Evolutionary conservation across 2,888 invertebrate species (phyloP).

Genomic region (Notocelia uddmanniana): DNA sequence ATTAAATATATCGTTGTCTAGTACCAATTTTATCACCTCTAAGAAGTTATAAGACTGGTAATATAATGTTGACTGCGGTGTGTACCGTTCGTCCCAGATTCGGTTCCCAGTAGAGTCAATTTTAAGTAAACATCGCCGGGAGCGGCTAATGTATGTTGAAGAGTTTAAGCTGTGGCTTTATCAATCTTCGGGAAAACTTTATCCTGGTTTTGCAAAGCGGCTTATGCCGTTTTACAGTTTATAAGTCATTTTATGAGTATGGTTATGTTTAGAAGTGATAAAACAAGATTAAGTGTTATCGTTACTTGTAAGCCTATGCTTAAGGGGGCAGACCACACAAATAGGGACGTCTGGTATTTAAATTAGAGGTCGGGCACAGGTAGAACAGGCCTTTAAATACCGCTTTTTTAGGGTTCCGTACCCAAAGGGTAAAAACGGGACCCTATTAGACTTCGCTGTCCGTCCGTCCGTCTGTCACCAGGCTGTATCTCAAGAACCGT

Average conservation of each 20-base stretch:
- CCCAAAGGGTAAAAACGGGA: too few species aligned
- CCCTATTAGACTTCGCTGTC: too few species aligned
- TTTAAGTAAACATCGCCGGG: slow-evolving; percentile 25
- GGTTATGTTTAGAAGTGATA: slow-evolving; percentile 7
- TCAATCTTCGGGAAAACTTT: slow-evolving; percentile 16
- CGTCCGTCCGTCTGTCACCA: too few species aligned
- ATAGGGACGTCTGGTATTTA: not conserved
- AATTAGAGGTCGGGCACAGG: too few species aligned
- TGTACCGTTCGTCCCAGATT: slow-evolving; percentile 39
- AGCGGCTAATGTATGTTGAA: slow-evolving; percentile 20
- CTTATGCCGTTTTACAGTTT: not conserved
- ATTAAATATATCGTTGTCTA: too few species aligned
- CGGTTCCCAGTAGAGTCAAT: slow-evolving; percentile 35
- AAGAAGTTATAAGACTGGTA: slow-evolving; percentile 6
- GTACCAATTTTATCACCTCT: not conserved
- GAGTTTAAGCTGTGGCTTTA: slow-evolving; percentile 25
- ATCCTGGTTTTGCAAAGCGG: not conserved
- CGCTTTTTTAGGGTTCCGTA: too few species aligned
- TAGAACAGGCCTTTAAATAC: too few species aligned
- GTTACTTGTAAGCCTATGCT: not conserved
- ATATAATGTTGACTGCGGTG: not conserved
- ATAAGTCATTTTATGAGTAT: not conserved
- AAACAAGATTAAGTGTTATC: slow-evolving; percentile 5
- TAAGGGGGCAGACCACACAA: not conserved
- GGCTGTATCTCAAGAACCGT: too few species aligned